Conservation (phyloP, 2,888 invertebrate species). For the Chaitophorus viminalis region DNA sequence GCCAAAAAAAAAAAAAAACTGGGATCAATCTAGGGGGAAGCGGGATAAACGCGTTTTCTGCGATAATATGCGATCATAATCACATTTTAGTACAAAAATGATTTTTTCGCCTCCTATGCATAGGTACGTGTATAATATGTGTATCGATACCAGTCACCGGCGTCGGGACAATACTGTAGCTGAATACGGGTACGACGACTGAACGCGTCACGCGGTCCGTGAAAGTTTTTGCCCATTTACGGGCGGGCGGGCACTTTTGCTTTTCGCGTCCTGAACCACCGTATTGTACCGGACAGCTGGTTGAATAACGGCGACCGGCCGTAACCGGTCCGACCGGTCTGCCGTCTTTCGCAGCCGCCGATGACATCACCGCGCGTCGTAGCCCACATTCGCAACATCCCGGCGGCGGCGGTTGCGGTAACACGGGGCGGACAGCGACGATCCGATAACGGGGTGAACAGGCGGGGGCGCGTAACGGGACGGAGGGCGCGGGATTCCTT, state of each 20-base stretch:
- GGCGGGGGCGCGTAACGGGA: background rate
- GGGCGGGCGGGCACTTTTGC: conserved; percentile 37
- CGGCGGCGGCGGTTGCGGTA: background rate
- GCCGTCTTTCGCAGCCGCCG: too few species aligned
- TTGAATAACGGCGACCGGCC: conserved; percentile 14
- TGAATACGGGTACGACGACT: too few species aligned
- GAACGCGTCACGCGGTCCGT: background rate
- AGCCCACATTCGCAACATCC: background rate
- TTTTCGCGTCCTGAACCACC: background rate
- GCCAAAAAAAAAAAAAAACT: conserved; percentile 42
- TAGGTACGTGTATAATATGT: too few species aligned
- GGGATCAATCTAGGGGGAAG: too few species aligned
- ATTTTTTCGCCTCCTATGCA: too few species aligned
- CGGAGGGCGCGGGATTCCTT: background rate
- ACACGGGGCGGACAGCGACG: background rate
- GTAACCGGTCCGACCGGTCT: conserved; percentile 39
- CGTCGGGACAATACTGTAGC: too few species aligned
- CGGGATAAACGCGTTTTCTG: too few species aligned
- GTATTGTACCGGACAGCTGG: background rate
- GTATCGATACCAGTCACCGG: too few species aligned
- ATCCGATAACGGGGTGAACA: background rate
- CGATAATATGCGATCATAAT: too few species aligned
- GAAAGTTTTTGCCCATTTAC: conserved; percentile 7
- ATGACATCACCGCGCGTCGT: background rate
- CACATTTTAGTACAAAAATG: too few species aligned